Conservation (phyloP, 2,888 invertebrate genomes). For the Zygaena filipendulae region DNA sequence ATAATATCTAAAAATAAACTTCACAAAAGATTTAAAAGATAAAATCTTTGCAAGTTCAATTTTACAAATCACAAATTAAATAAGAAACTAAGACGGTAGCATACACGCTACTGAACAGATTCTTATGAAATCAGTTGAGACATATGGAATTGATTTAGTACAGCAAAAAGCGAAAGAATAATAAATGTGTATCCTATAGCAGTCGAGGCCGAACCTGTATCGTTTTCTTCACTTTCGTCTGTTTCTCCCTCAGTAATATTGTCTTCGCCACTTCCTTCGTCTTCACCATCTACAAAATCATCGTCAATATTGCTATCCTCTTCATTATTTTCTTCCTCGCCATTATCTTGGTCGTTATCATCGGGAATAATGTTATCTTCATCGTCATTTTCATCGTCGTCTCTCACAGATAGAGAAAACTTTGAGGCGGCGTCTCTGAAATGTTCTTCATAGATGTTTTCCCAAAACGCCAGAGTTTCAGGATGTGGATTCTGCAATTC, state of each 20-base stretch:
- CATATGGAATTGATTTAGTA: constrained; percentile 33
- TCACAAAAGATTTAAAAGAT: too few species aligned
- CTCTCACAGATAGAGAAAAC: too few species aligned
- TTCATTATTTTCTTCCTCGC: constrained; percentile 9
- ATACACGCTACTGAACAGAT: constrained; percentile 21
- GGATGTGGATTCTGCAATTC: constrained; percentile 30
- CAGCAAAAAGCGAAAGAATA: constrained; percentile 30
- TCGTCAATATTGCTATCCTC: constrained; percentile 9
- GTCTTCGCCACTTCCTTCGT: constrained; percentile 11
- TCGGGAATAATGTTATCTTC: constrained; percentile 7
- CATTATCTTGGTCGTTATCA: constrained; percentile 8
- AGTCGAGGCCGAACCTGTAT: constrained; percentile 33
- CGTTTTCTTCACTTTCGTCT: constrained; percentile 15
- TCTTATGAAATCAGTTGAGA: constrained; percentile 28
- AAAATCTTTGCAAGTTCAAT: too few species aligned
- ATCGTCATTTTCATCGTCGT: constrained; percentile 22
- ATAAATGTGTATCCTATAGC: constrained; percentile 37
- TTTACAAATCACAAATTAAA: too few species aligned
- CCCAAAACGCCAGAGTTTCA: constrained; percentile 35
- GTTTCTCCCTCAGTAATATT: constrained; percentile 9
- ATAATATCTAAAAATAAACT: too few species aligned
- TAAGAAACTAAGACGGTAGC: constrained; percentile 12
- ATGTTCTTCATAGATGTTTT: constrained; percentile 32
- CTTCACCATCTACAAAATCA: constrained; percentile 13
- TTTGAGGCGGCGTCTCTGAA: constrained; percentile 33